Conservation (phyloP, 2,113 vertebrate genomes). For the Panurus biarmicus region DNA sequence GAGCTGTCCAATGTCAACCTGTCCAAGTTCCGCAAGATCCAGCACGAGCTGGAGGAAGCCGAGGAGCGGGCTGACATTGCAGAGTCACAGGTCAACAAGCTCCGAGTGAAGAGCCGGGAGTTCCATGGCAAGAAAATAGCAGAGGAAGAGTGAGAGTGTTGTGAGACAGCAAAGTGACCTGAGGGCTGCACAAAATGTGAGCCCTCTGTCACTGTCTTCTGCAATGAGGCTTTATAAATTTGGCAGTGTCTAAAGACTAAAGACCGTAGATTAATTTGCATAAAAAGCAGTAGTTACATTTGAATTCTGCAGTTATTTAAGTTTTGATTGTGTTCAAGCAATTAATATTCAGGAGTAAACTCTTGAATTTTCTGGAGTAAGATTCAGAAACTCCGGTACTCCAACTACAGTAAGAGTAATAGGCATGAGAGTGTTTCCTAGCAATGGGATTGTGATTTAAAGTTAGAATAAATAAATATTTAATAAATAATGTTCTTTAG, state of each 20-base stretch:
- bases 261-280: neutral
- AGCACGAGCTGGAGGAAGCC: slow-evolving; percentile 77
- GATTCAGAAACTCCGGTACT: neutral
- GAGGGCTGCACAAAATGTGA: neutral
- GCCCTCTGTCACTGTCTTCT: neutral
- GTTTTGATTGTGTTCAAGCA: neutral
- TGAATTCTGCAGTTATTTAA: neutral
- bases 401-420: neutral
- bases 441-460: neutral
- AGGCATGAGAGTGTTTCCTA: neutral
- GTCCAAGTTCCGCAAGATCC: slow-evolving; percentile 70
- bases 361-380: neutral
- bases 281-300: neutral
- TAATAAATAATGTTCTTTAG: neutral
- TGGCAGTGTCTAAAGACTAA: neutral
- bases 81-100: slow-evolving; percentile 64
- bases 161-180: neutral
- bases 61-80: slow-evolving; percentile 79
- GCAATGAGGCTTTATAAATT: neutral
- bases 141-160: neutral
- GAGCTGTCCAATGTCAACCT: slow-evolving; percentile 73
- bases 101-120: neutral
- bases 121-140: neutral
- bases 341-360: neutral
- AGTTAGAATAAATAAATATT: neutral